A percentile compares a stretch with the other conserved stretches of the same genome.
These are phyloP conservation scores for Acinonyx jubatus DNA, from an alignment of 2,113 vertebrate genomes.

Conservation along the genomic window DNA sequence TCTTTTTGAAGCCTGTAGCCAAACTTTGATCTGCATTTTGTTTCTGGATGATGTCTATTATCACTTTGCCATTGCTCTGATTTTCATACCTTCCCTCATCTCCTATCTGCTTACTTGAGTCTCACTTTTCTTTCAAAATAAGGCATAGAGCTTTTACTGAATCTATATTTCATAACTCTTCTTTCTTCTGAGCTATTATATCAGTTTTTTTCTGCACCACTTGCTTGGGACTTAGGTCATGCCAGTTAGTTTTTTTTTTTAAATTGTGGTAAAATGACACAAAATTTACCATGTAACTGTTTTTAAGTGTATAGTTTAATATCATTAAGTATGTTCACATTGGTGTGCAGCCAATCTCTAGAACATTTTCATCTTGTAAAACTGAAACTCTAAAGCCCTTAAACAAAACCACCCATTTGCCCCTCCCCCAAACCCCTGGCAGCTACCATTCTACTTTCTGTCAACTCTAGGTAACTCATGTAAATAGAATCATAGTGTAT, in stretches of 20 bases:
- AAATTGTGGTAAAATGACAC: background rate
- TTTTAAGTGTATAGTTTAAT: background rate
- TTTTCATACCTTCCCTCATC: background rate
- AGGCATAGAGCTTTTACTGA: background rate
- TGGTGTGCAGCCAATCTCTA: background rate
- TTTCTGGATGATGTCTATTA: background rate
- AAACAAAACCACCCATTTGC: background rate
- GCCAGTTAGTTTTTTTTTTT: background rate
- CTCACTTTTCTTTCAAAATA: background rate
- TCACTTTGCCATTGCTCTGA: background rate
- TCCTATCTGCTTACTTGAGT: background rate
- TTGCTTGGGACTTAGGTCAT: background rate
- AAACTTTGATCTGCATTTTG: background rate
- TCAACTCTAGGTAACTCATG: background rate
- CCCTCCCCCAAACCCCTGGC: background rate
- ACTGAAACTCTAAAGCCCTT: background rate
- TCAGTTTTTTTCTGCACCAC: background rate
- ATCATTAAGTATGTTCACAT: background rate
- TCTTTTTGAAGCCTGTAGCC: background rate
- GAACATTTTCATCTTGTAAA: background rate
- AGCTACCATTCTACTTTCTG: background rate
- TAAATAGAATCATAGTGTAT: background rate
- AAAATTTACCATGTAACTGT: background rate
- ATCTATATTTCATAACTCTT: background rate
- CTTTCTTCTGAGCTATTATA: background rate